A percentile compares a stretch with the other conserved stretches of the same genome.
Evolutionary conservation across 1,140 invertebrate genomes (phyloP).

Genomic region (Aphidius ervi): DNA sequence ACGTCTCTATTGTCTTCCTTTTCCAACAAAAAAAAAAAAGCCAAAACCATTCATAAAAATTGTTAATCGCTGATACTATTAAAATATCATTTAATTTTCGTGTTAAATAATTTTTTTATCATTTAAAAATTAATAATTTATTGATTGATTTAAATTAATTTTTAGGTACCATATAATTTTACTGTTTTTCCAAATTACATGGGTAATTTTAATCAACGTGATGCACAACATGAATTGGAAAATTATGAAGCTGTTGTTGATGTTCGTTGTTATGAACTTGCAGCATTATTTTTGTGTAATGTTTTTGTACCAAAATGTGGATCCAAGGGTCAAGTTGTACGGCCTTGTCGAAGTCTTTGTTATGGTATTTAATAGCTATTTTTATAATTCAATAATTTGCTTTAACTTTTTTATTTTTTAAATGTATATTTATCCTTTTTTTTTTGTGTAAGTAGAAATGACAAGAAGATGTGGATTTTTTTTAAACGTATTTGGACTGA

Average conservation of each 20-base stretch:
- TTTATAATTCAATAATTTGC: neutral
- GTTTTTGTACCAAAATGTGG: slow-evolving; percentile 82
- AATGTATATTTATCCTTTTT: slow-evolving; percentile 1
- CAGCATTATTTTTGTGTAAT: slow-evolving; percentile 76
- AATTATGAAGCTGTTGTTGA: slow-evolving; percentile 77
- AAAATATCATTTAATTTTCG: no score
- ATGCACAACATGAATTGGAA: slow-evolving; percentile 74
- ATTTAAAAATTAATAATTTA: neutral
- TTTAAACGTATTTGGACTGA: slow-evolving; percentile 76
- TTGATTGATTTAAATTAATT: slow-evolving; percentile 7
- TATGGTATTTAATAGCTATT: slow-evolving; percentile 53
- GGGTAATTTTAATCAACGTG: slow-evolving; percentile 73
- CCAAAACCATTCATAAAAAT: no score
- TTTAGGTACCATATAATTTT: slow-evolving; percentile 67
- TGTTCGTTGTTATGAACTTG: slow-evolving; percentile 78
- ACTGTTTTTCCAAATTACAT: slow-evolving; percentile 79
- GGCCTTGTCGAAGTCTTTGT: slow-evolving; percentile 74
- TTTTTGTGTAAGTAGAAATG: slow-evolving; percentile 58
- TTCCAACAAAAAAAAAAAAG: no score
- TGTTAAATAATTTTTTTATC: neutral
- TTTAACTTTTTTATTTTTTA: neutral
- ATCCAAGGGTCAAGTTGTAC: slow-evolving; percentile 62
- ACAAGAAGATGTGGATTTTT: slow-evolving; percentile 83
- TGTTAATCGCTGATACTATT: no score
- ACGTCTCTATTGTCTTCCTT: no score